Evolutionary conservation across 92 coral and sea anemone genomes (phyloP), one percentile per base, ranked within the genome.

Genomic region (Parazoanthus swiftii): DNA sequence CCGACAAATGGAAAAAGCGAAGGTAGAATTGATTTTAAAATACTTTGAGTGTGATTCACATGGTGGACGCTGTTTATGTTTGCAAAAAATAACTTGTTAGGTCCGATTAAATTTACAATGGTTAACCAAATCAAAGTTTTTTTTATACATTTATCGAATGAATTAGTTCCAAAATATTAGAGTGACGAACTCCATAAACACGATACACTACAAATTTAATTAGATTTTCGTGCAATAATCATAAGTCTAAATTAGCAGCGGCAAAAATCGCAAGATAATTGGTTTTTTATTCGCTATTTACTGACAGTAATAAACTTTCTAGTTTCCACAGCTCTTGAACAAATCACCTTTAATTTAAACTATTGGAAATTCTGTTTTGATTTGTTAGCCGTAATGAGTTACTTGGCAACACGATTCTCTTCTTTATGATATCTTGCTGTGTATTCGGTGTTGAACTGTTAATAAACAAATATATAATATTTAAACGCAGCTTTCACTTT

Each of bases 91-190:
- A 67, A 67, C 11, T 67, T 21, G 29, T 67, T 67, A 67, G 73
- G 73, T 67, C 73, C 35, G 13, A 67, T 67, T 21, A 21, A 5
- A 67, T 5, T 23, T 67, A 67, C 73, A 67, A 23, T 3, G n/a
- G 2, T 67, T 67, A 67, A 67, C 11, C 73, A 21, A 67, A 67
- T 67, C 73, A 67, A 67, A 23, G 73, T 67, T 67, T 67, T 66
- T 9, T 48, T 39, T 67, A 5, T 67, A 25, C 73, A 21, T 67
- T 67, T 33, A 1, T 67, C 18, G 73, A 67, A 0, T 67, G 3
- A 67, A 67, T 67, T 67, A 20, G 73, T 67, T 67, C 73, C 73
- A 23, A 67, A 67, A 67, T 67, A 67, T 67, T 67, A 67, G 29
- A 67, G 29, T 67, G 73, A 67, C 11, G 73, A 67, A 25, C 11